Conservation (phyloP, 2,113 vertebrate species). For the Haliaeetus leucogaster region DNA sequence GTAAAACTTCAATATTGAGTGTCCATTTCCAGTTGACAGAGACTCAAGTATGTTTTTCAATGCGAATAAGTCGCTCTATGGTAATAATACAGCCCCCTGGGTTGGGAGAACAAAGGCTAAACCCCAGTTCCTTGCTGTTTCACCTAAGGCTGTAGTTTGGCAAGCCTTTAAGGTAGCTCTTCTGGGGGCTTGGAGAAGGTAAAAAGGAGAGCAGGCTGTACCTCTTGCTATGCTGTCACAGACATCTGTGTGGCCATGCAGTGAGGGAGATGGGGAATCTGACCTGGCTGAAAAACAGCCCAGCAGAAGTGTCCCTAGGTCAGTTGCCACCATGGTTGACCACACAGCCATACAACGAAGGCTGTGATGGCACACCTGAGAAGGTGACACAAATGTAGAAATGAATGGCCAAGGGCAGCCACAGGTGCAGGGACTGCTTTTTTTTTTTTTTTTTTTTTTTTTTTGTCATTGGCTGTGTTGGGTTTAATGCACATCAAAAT, state of each 20-base stretch:
- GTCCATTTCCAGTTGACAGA: not conserved
- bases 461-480: not conserved
- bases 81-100: not conserved
- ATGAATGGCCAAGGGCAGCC: not conserved
- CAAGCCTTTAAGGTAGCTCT: not conserved
- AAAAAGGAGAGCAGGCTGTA: not conserved
- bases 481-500: not conserved
- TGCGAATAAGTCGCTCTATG: not conserved
- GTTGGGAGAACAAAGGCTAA: not conserved
- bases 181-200: not conserved
- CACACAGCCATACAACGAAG: accelerated
- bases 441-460: not conserved
- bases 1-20: not conserved
- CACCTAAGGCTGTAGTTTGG: not conserved
- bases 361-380: not conserved
- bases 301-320: not conserved
- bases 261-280: not conserved
- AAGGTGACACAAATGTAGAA: not conserved
- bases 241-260: not conserved
- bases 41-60: not conserved
- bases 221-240: not conserved
- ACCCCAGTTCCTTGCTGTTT: not conserved
- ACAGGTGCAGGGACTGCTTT: not conserved
- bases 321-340: not conserved
- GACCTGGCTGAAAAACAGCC: not conserved